Evolutionary conservation across 2,797 vertebrate genomes (phyloP).

Genomic region (Xiphophorus birchmanni): DNA sequence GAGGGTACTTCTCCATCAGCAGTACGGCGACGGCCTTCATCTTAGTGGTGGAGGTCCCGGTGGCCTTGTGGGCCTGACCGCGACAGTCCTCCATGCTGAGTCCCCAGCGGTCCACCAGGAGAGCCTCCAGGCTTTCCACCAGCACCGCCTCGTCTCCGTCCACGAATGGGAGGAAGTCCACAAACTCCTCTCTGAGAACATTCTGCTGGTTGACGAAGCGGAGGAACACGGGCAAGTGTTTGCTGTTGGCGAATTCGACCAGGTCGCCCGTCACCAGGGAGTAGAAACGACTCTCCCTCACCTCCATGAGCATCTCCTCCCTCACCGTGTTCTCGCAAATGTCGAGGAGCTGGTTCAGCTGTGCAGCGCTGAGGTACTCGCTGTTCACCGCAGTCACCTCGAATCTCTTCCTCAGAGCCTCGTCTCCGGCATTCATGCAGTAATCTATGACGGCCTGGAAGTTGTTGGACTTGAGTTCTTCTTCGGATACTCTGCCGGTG

Average conservation of each 20-base stretch:
- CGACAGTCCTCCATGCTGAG: conserved; percentile 95
- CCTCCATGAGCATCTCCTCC: conserved; percentile 91
- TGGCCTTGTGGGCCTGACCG: conserved; percentile 91
- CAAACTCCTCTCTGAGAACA: conserved; percentile 89
- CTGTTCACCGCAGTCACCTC: conserved; percentile 88
- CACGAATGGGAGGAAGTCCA: conserved; percentile 89
- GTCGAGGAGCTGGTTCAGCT: conserved; percentile 91
- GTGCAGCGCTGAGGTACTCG: conserved; percentile 84
- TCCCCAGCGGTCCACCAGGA: conserved; percentile 91
- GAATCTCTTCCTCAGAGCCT: conserved; percentile 87
- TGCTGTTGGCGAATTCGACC: conserved; percentile 85
- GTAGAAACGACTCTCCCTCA: conserved; percentile 92
- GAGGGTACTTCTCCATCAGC: conserved; percentile 91
- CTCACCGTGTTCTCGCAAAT: conserved; percentile 90
- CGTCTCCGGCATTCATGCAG: conserved; percentile 91
- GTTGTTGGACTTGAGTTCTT: conserved; percentile 79
- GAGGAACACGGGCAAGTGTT: conserved; percentile 88
- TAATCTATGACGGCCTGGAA: conserved; percentile 91
- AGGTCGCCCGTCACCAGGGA: conserved; percentile 90
- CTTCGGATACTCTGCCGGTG: conserved; percentile 50
- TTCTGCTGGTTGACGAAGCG: conserved; percentile 92
- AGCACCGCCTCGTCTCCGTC: conserved; percentile 81
- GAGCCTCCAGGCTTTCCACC: conserved; percentile 86
- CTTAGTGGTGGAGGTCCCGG: conserved; percentile 88
- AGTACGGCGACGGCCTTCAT: conserved; percentile 91